Evolutionary conservation across 1,140 invertebrate genomes (phyloP), one percentile per base, ranked within the genome.

Genomic region (Gonioctena quinquepunctata): DNA sequence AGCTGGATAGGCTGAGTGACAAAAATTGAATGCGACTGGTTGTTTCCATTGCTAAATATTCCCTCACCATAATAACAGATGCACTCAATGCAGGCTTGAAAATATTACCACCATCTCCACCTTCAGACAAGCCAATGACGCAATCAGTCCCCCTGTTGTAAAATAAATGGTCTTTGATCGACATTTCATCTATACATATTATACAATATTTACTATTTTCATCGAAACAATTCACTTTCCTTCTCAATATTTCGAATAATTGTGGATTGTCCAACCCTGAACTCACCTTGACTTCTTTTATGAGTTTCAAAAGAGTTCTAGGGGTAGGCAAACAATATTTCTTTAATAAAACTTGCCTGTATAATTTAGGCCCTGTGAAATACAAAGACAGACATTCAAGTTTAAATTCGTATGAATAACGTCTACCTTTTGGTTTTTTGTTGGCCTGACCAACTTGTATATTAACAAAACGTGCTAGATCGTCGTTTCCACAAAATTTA

Each of bases 361-460:
- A 64, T n/a, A 64, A 5, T n/a, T 19, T 48, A 22, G 62, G 62
- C 5, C 28, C 28, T 13, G 62, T 19, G 21, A 49, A 64, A 49
- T 64, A 64, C 7, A 64, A 21, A 3, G 25, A 11, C 13, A 64
- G 19, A 49, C 28, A 64, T 23, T 64, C 33, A 16, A 8, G 2
- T 49, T 64, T 64, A 16, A 64, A 49, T 2, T 23, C 19, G 4
- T 49, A 11, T 6, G 28, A 3, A 49, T 49, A 64, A 13, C 62
- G 18, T n/a, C 62, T 49, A 23, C 62, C 62, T 11, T 52, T 64
- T 13, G 28, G 28, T 8, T 64, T 6, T 52, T 64, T 64, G 0
- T 22, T n/a, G 1, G 8, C 21, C 42, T 64, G 28, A 8, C 11
- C 21, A 6, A 64, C 62, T 49, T 64, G 62, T 3, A 64, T 19